phyloP scores from a whole-genome alignment of 2,888 invertebrate species.

The Seira ritae region DNA sequence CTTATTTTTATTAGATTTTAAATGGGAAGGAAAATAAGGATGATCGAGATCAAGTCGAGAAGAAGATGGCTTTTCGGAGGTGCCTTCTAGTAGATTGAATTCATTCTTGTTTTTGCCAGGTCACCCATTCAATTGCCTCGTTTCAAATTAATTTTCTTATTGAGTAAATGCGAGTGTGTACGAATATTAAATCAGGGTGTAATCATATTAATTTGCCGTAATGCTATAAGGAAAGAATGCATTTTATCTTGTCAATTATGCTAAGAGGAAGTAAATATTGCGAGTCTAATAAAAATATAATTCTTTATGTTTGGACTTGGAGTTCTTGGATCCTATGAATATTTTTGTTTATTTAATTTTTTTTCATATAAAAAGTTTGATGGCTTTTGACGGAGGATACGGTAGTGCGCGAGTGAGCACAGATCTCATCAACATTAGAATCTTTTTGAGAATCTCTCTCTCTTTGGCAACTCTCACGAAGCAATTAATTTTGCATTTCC shows the following conservation, averaged over 20 bases:
- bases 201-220: neutral
- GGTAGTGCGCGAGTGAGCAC: neutral
- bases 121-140: conserved; percentile 11
- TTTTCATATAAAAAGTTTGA: neutral
- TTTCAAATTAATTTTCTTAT: conserved; percentile 3
- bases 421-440: neutral
- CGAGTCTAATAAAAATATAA: neutral
- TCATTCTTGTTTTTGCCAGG: neutral
- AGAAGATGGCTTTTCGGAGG: neutral
- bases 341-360: neutral
- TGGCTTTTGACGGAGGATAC: neutral
- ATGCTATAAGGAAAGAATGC: neutral
- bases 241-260: neutral
- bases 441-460: neutral
- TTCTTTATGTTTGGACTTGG: neutral
- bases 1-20: neutral
- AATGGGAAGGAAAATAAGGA: neutral
- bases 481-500: conserved; percentile 14
- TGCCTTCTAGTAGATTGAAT: neutral
- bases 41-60: neutral
- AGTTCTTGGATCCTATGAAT: neutral
- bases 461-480: neutral
- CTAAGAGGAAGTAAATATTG: neutral
- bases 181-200: conserved; percentile 5
- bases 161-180: neutral